phyloP scores from a whole-genome alignment of 2,888 invertebrate species.

The Agrotis exclamationis region DNA sequence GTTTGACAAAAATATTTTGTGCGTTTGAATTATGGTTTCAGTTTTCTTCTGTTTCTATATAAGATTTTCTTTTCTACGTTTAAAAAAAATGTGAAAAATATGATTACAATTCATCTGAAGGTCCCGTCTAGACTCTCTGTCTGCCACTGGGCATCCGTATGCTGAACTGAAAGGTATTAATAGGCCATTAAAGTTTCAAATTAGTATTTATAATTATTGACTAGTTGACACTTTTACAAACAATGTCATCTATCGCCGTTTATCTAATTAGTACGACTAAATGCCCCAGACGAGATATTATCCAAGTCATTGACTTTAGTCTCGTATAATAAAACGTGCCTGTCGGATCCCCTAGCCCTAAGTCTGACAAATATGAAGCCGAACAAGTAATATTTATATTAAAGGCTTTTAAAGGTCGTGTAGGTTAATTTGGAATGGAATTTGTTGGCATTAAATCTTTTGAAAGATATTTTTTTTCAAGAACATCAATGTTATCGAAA shows the following conservation, averaged over 20 bases:
- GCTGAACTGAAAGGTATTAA: neutral
- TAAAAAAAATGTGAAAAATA: too few species aligned
- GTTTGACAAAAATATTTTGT: constrained; percentile 10
- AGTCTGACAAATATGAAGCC: constrained; percentile 10
- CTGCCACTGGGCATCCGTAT: too few species aligned
- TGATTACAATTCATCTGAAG: neutral
- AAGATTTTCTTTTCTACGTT: neutral
- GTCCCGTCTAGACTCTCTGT: neutral
- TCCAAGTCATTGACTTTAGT: constrained; percentile 28
- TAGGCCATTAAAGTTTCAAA: neutral
- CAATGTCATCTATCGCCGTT: neutral
- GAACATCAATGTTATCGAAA: too few species aligned
- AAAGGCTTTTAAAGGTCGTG: constrained; percentile 1
- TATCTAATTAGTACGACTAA: constrained; percentile 36
- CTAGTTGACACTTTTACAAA: constrained; percentile 3
- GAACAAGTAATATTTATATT: constrained; percentile 9
- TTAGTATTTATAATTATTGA: constrained; percentile 13
- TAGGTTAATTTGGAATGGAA: neutral
- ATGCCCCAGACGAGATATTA: constrained; percentile 26
- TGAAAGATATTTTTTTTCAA: neutral
- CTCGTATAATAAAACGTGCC: constrained; percentile 1
- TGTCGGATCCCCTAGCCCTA: neutral
- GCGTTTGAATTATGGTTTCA: neutral
- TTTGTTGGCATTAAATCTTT: neutral
- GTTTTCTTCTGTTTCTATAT: neutral